Evolutionary conservation across 2,797 vertebrate species (phyloP), one percentile per base, ranked within the genome.

Genomic region (Limnodromus scolopaceus): DNA sequence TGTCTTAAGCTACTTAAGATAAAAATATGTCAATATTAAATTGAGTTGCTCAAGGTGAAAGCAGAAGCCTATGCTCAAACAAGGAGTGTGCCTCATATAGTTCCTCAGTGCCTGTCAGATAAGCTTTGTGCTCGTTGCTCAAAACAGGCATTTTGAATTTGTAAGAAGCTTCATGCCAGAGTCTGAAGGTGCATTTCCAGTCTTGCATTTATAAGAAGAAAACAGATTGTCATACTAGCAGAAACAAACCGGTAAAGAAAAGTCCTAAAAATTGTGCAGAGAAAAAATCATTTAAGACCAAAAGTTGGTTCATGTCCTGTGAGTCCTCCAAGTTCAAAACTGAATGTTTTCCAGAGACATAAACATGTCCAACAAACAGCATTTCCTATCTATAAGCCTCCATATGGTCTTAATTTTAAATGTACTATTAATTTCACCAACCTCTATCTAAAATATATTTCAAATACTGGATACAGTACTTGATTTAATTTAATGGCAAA

Each of bases 31-130:
- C 27, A 63, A 30, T 55, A 48, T 57, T 18, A 65, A 64, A 8
- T 36, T 55, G 20, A 46, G 10, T 48, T 82, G 25, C 8, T 32
- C n/a, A 15, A 71, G 5, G 7, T 36, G 24, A 60, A 51, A 64
- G 4, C 27, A 61, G 22, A 53, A 53, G 18, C 11, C 68, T 0
- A 0, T 34, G 24, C 19, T 28, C 5, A 48, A 36, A 27, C 4
- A 32, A 1, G 0, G 8, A 39, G 1, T 0, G 0, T 8, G 14
- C 10, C 10, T 76, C 22, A 14, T 4, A 3, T 16, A 7, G 3
- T 1, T 57, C 8, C 25, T 38, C 30, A 28, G 28, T 17, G 16
- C 6, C 18, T 57, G 4, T 24, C 39, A 36, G 23, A 8, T 9
- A 1, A 38, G 10, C 19, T 14, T 66, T 72, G 19, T 8, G 2